phyloP scores from a whole-genome alignment of 2,113 vertebrate genomes.

The Cyphomyrus discorhynchus region DNA sequence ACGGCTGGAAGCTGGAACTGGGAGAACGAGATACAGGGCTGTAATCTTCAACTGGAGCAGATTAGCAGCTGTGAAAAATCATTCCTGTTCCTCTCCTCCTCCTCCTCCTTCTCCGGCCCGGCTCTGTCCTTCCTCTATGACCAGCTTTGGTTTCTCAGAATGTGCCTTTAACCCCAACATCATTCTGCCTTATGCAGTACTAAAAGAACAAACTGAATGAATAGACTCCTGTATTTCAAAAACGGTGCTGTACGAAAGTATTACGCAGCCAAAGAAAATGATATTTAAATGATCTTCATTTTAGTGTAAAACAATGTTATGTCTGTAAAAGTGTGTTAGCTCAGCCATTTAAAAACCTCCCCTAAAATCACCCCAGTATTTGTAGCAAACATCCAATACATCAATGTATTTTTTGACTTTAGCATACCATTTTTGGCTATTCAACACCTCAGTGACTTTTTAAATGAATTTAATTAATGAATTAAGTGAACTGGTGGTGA shows the following conservation, averaged over 20 bases:
- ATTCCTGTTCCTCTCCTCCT: neutral
- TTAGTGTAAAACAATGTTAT: neutral
- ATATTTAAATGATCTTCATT: neutral
- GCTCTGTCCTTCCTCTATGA: neutral
- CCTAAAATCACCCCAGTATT: neutral
- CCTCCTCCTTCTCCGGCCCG: neutral
- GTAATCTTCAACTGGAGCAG: constrained; percentile 2
- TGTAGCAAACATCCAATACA: neutral
- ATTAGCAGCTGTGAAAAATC: neutral
- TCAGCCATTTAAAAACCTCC: neutral
- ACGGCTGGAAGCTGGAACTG: neutral
- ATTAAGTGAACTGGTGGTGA: neutral
- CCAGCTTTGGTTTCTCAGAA: neutral
- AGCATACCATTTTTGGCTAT: neutral
- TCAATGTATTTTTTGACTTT: neutral
- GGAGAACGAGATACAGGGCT: neutral
- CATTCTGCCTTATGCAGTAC: neutral
- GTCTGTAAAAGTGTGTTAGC: neutral
- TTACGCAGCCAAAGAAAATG: neutral
- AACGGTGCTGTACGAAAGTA: neutral
- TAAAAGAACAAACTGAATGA: neutral
- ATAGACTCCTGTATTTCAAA: neutral
- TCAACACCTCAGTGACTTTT: neutral
- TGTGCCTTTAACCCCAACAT: neutral
- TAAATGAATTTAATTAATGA: neutral